Base-by-base conservation (phyloP, 2,888 invertebrate species). In the Mamestra brassicae region DNA sequence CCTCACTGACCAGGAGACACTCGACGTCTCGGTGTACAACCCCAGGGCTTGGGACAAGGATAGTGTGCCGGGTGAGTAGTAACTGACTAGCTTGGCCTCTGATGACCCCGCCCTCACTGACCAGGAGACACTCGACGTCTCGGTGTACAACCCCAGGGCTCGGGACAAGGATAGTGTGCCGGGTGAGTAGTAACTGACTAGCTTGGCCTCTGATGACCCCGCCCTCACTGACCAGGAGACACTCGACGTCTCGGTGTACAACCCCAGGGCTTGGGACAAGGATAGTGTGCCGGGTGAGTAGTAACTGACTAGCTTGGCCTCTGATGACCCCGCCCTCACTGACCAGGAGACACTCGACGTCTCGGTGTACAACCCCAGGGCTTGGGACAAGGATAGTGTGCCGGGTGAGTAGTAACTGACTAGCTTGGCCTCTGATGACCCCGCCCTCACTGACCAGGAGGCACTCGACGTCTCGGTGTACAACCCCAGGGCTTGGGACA, bases 231-330 rank as follows among this genome's bases (percentile, higher is more conserved):
- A 69, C 0, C 87, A 85, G 0, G 94, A 95, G 0, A 95, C 96
- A 0, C 69, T 92, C 0, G 96, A 96, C 78, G 85, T 91, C 0
- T 79, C 84, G 0, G 93, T 96, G 1, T 96, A 96, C 84, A 92
- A 96, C 85, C 96, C 96, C 0, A 83, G 93, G 7, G 92, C 93
- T 0, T 97, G 97, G 96, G 82, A 81, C 8, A 95, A 90, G 80
- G 96, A 96, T 1, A 89, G 85, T 36, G 95, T 96, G 38, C 96
- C 95, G 3, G 96, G 96, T 96, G n/a, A n/a, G n/a, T n/a, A n/a
- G n/a, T n/a, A n/a, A n/a, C n/a, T n/a, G n/a, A n/a, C n/a, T n/a
- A n/a, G n/a, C n/a, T n/a, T 96, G 60, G 85, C 85, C n/a, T 61
- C 63, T 0, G 71, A 66, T 0, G 95, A 94, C 7, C 81, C 89